Evolutionary conservation across 1,140 invertebrate genomes (phyloP).

Genomic region (Bombyx mandarina): DNA sequence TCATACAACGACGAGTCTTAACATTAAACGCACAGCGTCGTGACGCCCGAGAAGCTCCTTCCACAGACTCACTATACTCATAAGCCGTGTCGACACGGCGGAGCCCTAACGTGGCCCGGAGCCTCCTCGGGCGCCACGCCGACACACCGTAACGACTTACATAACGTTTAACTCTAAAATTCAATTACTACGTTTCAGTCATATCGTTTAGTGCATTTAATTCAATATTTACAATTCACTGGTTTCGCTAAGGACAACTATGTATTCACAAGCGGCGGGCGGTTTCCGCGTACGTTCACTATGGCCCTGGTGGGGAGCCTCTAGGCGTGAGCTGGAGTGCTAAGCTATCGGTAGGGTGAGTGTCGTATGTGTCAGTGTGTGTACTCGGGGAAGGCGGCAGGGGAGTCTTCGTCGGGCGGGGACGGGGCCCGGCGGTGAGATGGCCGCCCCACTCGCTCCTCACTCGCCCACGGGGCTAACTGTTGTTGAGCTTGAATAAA

Average conservation of each 20-base stretch:
- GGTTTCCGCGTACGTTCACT: slow-evolving; percentile 10
- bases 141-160: slow-evolving; percentile 24
- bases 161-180: slow-evolving; percentile 24
- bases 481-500: slow-evolving; percentile 95
- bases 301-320: slow-evolving; percentile 1
- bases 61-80: slow-evolving; percentile 27
- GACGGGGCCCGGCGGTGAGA: slow-evolving; percentile 4
- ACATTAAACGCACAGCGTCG: slow-evolving; percentile 27
- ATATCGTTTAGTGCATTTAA: slow-evolving; percentile 37
- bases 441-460: slow-evolving; percentile 81
- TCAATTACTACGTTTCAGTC: slow-evolving; percentile 37
- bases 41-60: slow-evolving; percentile 24
- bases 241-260: slow-evolving; percentile 27
- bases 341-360: neutral
- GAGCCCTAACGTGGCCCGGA: slow-evolving; percentile 5
- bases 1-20: slow-evolving; percentile 34
- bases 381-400: slow-evolving; percentile 72
- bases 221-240: slow-evolving; percentile 35
- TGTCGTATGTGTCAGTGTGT: slow-evolving; percentile 47
- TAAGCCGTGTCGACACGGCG: slow-evolving; percentile 58
- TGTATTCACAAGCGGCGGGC: slow-evolving; percentile 33
- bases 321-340: slow-evolving; percentile 4
- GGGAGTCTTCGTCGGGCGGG: slow-evolving; percentile 11
- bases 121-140: slow-evolving; percentile 4
- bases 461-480: slow-evolving; percentile 92